A percentile compares a stretch with the other conserved stretches of the same genome.
phyloP scores from a whole-genome alignment of 2,797 vertebrate species.

The Pseudochirops corinnae region DNA sequence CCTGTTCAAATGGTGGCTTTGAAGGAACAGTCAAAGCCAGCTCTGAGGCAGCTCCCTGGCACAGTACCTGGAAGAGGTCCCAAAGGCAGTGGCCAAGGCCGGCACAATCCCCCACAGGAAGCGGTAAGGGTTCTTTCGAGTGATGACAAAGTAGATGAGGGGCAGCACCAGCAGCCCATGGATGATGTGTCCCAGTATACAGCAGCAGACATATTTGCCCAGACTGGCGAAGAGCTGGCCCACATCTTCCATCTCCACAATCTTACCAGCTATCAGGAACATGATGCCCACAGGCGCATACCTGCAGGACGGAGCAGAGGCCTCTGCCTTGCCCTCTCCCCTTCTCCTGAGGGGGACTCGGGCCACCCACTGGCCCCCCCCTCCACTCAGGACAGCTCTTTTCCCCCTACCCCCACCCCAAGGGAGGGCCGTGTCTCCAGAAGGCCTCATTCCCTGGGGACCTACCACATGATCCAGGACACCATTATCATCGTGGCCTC shows the following conservation, averaged over 20 bases:
- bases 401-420: background rate
- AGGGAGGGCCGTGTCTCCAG: background rate
- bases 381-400: no score
- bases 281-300: constrained; percentile 94
- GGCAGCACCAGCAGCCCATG: constrained; percentile 91
- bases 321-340: background rate
- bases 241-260: constrained; percentile 92
- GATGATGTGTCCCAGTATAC: constrained; percentile 91
- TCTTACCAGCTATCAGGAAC: constrained; percentile 94
- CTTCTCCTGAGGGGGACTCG: background rate
- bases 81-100: constrained; percentile 92
- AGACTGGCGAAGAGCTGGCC: constrained; percentile 88
- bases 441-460: background rate
- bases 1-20: no score
- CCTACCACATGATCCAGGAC: constrained; percentile 93
- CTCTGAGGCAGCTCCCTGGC: background rate
- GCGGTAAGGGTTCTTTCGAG: constrained; percentile 92
- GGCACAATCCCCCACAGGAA: constrained; percentile 93
- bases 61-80: constrained; percentile 93
- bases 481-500: constrained; percentile 91
- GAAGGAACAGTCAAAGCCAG: background rate
- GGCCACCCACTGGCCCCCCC: rapidly evolving
- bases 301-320: constrained; percentile 81
- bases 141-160: constrained; percentile 90
- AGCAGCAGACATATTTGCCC: constrained; percentile 94